Evolutionary conservation across 2,888 invertebrate species (phyloP), one percentile per base, ranked within the genome.

Genomic region (Chironomus riparius): DNA sequence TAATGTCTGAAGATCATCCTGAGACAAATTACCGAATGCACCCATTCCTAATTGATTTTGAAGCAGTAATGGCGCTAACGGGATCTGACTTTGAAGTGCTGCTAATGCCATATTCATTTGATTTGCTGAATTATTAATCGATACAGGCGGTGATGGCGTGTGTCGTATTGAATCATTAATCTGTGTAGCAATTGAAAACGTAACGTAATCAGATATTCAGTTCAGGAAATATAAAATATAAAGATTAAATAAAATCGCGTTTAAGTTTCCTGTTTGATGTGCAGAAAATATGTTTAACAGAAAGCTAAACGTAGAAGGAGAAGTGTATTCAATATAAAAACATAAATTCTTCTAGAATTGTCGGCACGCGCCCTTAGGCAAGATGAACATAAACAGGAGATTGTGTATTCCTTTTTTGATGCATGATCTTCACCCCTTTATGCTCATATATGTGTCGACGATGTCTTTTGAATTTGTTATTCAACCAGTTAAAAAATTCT

Each of bases 11-110:
- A 78, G 71, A 47, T 78, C 78, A 21, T 74, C 71, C 0, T 82
- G 79, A 7, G 83, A 81, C 38, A 83, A 78, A 0, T 80, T 79
- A 18, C 79, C 79, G 21, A 76, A 79, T 77, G 81, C 79, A 3
- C 79, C 80, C 2, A 83, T 77, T 18, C 76, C 77, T 10, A 78
- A 22, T 48, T 82, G 82, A 77, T 82, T 81, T 77, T 82, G 82
- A 38, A 82, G 76, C 22, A 82, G 77, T n/a, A 82, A 77, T 22
- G 82, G 81, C 10, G 80, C 80, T 47, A 82, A 78, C 0, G 82
- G 81, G 0, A 77, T 18, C 77, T 78, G 78, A 78, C 79, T 81
- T 76, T 81, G 81, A 0, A 82, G 77, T 0, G 81, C 81, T 1
- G 81, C 80, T 68, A 79, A 28, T 2, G 80, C 78, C 77, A 78